phyloP scores from a whole-genome alignment of 2,797 vertebrate genomes.

The Coregonus ussuriensis region DNA sequence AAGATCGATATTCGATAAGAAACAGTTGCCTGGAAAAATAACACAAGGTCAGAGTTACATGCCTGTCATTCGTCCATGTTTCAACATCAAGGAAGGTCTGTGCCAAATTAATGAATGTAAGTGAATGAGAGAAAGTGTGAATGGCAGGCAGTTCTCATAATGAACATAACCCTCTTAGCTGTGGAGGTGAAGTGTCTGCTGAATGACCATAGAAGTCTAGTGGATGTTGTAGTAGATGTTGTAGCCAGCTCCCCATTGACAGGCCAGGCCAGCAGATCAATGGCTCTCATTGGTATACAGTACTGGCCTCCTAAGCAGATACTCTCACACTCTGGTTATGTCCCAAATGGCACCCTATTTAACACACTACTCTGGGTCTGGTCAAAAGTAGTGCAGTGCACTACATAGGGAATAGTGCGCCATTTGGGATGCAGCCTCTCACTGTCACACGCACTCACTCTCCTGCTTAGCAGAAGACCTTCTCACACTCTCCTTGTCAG shows the following conservation, averaged over 20 bases:
- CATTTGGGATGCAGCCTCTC: neutral
- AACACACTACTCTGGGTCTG: no score
- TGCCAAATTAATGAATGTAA: neutral
- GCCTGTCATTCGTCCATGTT: neutral
- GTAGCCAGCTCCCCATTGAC: no score
- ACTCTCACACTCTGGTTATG: no score
- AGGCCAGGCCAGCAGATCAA: no score
- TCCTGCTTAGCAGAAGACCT: no score
- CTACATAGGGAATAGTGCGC: neutral
- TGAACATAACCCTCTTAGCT: neutral
- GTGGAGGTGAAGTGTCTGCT: neutral
- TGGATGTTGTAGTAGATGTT: no score
- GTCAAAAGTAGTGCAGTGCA: neutral
- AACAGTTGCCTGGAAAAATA: neutral
- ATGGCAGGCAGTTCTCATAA: neutral
- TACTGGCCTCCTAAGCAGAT: no score
- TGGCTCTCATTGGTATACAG: no score
- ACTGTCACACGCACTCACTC: neutral
- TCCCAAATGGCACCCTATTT: no score
- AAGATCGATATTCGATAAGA: no score
- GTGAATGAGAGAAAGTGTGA: neutral
- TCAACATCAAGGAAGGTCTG: neutral
- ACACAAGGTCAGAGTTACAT: neutral
- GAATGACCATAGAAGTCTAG: no score
- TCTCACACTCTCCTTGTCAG: neutral